Evolutionary conservation across 2,113 vertebrate species (phyloP).

Genomic region (Gallinago paraguaiae): DNA sequence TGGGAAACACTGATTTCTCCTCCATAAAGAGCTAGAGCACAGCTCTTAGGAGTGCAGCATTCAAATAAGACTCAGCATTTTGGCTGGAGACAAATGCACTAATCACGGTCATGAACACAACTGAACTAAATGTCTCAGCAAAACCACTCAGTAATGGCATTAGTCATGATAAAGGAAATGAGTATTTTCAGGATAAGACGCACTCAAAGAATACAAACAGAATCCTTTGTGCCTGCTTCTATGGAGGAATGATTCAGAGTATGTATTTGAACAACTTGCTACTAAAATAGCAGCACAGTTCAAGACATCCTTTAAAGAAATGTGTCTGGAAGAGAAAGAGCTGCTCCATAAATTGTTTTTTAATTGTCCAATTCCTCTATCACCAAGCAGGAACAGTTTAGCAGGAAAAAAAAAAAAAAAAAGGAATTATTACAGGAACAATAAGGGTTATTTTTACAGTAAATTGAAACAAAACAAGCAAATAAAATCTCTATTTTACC

Average conservation of each 20-base stretch:
- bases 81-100: conserved; percentile 49
- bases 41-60: not conserved
- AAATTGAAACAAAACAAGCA: not conserved
- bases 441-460: not conserved
- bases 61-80: conserved; percentile 57
- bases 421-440: not conserved
- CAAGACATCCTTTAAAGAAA: conserved; percentile 10
- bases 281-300: conserved; percentile 17
- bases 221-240: conserved; percentile 29
- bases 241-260: not conserved
- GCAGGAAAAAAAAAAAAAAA: not conserved
- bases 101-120: not conserved
- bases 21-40: not conserved
- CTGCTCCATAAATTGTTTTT: not conserved
- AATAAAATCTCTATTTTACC: not conserved
- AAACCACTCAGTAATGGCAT: conserved; percentile 32
- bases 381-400: not conserved
- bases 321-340: not conserved
- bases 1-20: not conserved
- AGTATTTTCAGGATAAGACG: conserved; percentile 17
- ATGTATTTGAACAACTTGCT: not conserved
- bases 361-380: not conserved
- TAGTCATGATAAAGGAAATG: conserved; percentile 53
- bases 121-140: conserved; percentile 48
- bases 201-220: conserved; percentile 33